Evolutionary conservation across 2,888 invertebrate genomes (phyloP), one percentile per base, ranked within the genome.

Genomic region (Nasonia oneida): DNA sequence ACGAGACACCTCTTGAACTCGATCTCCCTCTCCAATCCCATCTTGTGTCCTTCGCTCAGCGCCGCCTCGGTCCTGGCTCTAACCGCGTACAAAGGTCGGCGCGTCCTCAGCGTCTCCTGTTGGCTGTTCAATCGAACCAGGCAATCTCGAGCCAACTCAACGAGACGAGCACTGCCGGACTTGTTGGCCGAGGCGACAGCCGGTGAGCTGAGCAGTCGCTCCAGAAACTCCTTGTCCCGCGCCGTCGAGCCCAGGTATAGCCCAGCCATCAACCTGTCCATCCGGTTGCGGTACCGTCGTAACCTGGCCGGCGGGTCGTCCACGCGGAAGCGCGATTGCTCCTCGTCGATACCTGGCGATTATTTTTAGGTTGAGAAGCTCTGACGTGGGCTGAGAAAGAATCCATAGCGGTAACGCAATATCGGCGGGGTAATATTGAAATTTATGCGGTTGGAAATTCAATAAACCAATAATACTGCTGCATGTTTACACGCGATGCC

Each of bases 11-110:
- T 90, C 23, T 90, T 89, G 42, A 91, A 87, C 75, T 91, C 89
- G 85, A 92, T 92, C 39, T 93, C 91, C 64, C 90, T 88, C 42
- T 91, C 91, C 14, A 94, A 88, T 18, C 87, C 88, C 76, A 89
- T 88, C 47, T 92, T 90, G 18, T 91, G 90, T 3, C 93, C 92
- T 0, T 91, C 91, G 0, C 91, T 90, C 1, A 93, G 90, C 1
- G 92, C 88, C 0, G 90, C 90, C 86, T 93, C 93, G 84, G 92
- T 91, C 81, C 92, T 74, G 10, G 91, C 94, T 85, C 93, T 92
- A 18, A 93, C 92, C 70, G 92, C 92, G 88, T 94, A 95, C 75
- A 94, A 92, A 0, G 94, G 94, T 83, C 92, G 91, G 14, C 94
- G 90, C 2, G 92, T 92, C 42, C 94, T 91, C 5, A 94, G 88